These are phyloP conservation scores for Coregonus sp. DNA, from an alignment of 2,797 vertebrate species.

Conservation along the genomic window DNA sequence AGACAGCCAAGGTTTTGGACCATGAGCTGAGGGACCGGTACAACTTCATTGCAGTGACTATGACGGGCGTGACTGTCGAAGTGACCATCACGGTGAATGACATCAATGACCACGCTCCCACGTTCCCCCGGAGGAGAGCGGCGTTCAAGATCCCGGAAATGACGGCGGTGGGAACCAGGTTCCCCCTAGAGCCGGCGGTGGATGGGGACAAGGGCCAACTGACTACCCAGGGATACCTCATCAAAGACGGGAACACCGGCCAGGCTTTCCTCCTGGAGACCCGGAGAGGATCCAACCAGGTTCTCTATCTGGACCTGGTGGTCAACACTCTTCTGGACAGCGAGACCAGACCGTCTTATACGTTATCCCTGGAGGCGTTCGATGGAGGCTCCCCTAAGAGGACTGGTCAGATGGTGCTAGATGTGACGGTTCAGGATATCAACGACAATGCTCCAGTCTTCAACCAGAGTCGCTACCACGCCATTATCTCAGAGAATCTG, in stretches of 20 bases:
- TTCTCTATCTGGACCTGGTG: conserved; percentile 88
- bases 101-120: conserved; percentile 92
- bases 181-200: conserved; percentile 88
- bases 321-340: conserved; percentile 86
- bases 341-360: conserved; percentile 86
- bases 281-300: conserved; percentile 82
- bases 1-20: conserved; percentile 92
- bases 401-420: conserved; percentile 86
- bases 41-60: conserved; percentile 96
- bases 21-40: conserved; percentile 88
- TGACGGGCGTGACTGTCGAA: conserved; percentile 90
- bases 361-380: conserved; percentile 88
- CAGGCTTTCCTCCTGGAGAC: conserved; percentile 91
- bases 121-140: conserved; percentile 78
- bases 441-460: conserved; percentile 96
- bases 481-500: conserved; percentile 92
- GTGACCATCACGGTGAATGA: conserved; percentile 92
- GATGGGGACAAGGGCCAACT: conserved; percentile 88
- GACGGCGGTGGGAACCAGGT: conserved; percentile 85
- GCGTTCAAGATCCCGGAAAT: conserved; percentile 90
- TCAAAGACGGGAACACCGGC: conserved; percentile 87
- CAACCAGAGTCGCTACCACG: conserved; percentile 96
- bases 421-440: conserved; percentile 89
- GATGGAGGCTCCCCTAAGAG: conserved; percentile 91
- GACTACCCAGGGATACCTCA: conserved; percentile 90